Conservation (phyloP, 2,113 vertebrate species). For the Crypturellus undulatus region DNA sequence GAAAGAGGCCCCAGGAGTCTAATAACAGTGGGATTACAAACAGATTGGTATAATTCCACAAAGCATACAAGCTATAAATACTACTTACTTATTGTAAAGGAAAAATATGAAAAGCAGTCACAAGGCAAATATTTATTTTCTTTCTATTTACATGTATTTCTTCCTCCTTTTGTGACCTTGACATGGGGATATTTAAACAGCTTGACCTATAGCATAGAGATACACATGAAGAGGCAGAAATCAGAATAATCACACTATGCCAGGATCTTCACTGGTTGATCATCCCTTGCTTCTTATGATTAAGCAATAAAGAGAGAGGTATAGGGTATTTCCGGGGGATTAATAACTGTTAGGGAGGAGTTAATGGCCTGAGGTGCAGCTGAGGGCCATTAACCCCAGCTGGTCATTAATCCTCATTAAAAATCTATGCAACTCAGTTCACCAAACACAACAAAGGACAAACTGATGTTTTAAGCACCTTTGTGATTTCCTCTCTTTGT, state of each 20-base stretch:
- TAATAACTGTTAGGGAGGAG: constrained; percentile 62
- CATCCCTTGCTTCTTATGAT: constrained; percentile 38
- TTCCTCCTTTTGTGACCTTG: constrained; percentile 11
- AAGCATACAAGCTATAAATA: background rate
- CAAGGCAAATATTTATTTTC: background rate
- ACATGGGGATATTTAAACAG: background rate
- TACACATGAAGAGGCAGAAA: background rate
- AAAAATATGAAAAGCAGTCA: background rate
- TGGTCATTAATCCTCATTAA: constrained; percentile 69
- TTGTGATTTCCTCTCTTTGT: background rate
- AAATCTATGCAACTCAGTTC: constrained; percentile 23
- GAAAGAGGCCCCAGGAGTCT: background rate
- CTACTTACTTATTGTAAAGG: background rate
- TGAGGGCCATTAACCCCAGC: constrained; percentile 62
- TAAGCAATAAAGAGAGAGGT: constrained; percentile 30
- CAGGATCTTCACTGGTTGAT: constrained; percentile 2
- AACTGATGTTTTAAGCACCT: background rate
- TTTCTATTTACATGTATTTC: background rate
- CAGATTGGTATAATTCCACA: background rate
- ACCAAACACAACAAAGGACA: constrained; percentile 39
- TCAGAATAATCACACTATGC: background rate
- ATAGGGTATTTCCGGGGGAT: constrained; percentile 49
- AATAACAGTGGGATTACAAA: background rate
- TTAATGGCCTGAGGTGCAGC: constrained; percentile 63
- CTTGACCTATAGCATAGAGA: background rate